A percentile compares a stretch with the other conserved stretches of the same genome.
phyloP scores from a whole-genome alignment of 1,140 invertebrate genomes.

The Stegodyphus mimosarum region DNA sequence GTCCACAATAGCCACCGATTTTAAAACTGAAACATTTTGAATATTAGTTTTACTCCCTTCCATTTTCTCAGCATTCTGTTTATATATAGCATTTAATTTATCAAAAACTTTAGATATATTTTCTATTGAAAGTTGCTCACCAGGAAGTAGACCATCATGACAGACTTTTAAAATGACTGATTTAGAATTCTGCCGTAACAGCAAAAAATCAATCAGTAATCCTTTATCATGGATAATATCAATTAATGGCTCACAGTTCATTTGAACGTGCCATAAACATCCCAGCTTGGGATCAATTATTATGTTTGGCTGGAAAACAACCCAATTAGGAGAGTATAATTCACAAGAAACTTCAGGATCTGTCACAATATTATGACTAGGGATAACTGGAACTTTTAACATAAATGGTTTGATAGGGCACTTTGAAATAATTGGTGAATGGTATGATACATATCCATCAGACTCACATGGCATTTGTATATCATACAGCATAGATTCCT shows the following conservation, averaged over 20 bases:
- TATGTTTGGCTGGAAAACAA: conserved; percentile 94
- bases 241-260: conserved; percentile 76
- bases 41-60: conserved; percentile 29
- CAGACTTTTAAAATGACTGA: conserved; percentile 72
- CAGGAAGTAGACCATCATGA: conserved; percentile 47
- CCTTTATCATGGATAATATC: conserved; percentile 76
- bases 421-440: conserved; percentile 80
- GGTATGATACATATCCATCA: conserved; percentile 80
- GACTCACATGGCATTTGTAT: conserved; percentile 80
- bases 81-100: conserved; percentile 58
- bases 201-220: conserved; percentile 81
- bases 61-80: conserved; percentile 28
- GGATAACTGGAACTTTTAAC: conserved; percentile 70
- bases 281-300: conserved; percentile 95
- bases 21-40: conserved; percentile 63
- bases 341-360: conserved; percentile 73
- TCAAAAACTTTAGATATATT: conserved; percentile 60
- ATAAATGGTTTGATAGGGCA: conserved; percentile 82
- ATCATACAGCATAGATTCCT: conserved; percentile 88
- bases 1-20: conserved; percentile 74
- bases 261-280: conserved; percentile 78
- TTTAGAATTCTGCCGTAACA: conserved; percentile 82
- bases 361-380: conserved; percentile 63
- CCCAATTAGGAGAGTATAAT: conserved; percentile 93
- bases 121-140: conserved; percentile 13